Conservation (phyloP, 2,888 invertebrate genomes). For the Thymelicus sylvestris region DNA sequence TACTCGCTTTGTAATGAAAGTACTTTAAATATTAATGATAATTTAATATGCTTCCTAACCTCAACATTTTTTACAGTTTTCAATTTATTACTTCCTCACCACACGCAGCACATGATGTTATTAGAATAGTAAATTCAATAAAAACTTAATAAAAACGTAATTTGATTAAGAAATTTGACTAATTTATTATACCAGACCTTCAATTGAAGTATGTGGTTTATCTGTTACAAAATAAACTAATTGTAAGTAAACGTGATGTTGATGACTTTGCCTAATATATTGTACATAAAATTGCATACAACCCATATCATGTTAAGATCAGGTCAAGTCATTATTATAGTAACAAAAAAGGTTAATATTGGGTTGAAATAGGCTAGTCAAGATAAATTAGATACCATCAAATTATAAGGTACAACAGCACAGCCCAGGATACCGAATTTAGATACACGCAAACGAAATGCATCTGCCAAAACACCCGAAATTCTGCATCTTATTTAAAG, state of each 20-base stretch:
- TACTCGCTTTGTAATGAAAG: background rate
- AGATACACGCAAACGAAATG: constrained; percentile 1
- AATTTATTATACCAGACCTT: constrained; percentile 3
- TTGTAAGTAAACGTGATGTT: constrained; percentile 3
- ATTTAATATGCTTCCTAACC: constrained; percentile 5
- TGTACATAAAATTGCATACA: constrained; percentile 2
- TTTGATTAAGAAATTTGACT: constrained; percentile 4
- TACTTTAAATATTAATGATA: constrained; percentile 9
- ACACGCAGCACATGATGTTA: background rate
- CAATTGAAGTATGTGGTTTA: constrained; percentile 2
- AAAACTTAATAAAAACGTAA: background rate
- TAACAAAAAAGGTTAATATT: constrained; percentile 22
- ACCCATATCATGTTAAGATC: constrained; percentile 8
- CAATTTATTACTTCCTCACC: constrained; percentile 6
- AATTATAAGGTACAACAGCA: background rate
- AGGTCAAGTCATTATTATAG: constrained; percentile 11
- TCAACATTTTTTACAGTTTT: background rate
- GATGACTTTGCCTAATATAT: constrained; percentile 6
- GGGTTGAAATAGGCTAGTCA: background rate
- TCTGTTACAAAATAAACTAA: background rate
- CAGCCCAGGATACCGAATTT: background rate
- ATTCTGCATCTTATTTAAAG: too few relatives aligned
- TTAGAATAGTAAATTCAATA: background rate
- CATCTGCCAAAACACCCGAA: background rate
- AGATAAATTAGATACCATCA: background rate